Evolutionary conservation across 2,797 vertebrate genomes (phyloP).

Genomic region (Leptodactylus fallax): DNA sequence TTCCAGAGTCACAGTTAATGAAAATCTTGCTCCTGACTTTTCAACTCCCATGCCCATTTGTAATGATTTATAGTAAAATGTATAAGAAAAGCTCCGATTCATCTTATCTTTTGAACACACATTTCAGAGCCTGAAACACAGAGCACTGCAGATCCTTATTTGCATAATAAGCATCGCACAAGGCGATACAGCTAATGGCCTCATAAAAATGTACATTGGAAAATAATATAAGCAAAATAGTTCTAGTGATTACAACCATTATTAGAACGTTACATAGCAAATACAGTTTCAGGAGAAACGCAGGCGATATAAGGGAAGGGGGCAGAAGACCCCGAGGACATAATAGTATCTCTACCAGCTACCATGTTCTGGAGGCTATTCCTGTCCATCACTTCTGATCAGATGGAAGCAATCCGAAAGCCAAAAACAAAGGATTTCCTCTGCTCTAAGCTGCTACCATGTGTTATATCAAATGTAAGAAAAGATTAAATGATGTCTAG

Average conservation of each 20-base stretch:
- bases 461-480: not conserved
- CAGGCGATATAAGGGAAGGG: not conserved
- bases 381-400: not conserved
- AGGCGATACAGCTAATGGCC: slow-evolving; percentile 50
- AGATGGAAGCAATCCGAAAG: not conserved
- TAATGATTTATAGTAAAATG: slow-evolving; percentile 60
- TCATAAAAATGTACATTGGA: slow-evolving; percentile 42
- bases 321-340: not conserved
- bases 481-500: not conserved
- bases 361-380: not conserved
- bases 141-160: slow-evolving; percentile 53
- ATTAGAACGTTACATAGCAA: slow-evolving; percentile 38
- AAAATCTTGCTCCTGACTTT: slow-evolving; percentile 40
- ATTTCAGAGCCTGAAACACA: slow-evolving; percentile 63
- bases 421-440: not conserved
- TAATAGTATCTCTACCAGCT: not conserved
- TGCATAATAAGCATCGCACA: slow-evolving; percentile 64
- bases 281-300: not conserved
- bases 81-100: slow-evolving; percentile 28
- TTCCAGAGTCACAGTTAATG: slow-evolving; percentile 16
- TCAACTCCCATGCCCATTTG: slow-evolving; percentile 58
- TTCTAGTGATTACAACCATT: slow-evolving; percentile 38
- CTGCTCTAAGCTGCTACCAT: not conserved
- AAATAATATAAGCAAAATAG: slow-evolving; percentile 61
- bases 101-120: slow-evolving; percentile 70